Base-by-base conservation (phyloP, 1,140 invertebrate genomes). In the Meloidogyne chitwoodi region DNA sequence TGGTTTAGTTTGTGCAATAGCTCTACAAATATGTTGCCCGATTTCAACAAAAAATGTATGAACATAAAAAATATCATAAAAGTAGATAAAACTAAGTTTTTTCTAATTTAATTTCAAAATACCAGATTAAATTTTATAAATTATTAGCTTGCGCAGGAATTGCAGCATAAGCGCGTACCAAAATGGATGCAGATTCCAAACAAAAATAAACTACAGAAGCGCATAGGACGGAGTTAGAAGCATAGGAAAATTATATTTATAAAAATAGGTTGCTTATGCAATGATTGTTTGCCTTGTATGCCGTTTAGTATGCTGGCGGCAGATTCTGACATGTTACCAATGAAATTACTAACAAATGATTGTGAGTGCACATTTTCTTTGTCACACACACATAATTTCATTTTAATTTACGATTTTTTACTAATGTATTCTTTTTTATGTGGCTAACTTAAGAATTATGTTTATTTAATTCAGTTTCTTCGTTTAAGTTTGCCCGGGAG, bases 251-350 rank as follows among this genome's bases (percentile, higher is more conserved):
- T 48, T 3, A 19, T 48, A 48, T 19, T 48, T 19, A 48, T 44
- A 16, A 1, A 12, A 19, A 0, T 48, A 48, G 44, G 44, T 48
- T 48, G 44, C 16, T 48, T 48, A 14, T 48, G 44, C 16, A 48
- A 16, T 48, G 44, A 48, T 48, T 48, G 44, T 48, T 48, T 19
- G 44, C 44, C 44, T 4, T 68, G 81, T 83, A 24, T 71, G 31
- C 27, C n/a, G 10, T 22, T 22, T 22, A 71, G 44, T 16, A 2
- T 48, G 16, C 16, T 48, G 16, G 44, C 44, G 14, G 44, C 44
- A 5, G 44, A 48, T 48, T 48, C 44, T 48, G 44, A 48, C 44
- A 48, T 48, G 44, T 48, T 48, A 48, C 16, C 44, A 48, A 48
- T 48, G 44, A 48, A 48, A 19, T 48, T 48, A 48, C 16, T 48